phyloP scores from a whole-genome alignment of 2,797 vertebrate species.

The Mormyrus proboscirostris region DNA sequence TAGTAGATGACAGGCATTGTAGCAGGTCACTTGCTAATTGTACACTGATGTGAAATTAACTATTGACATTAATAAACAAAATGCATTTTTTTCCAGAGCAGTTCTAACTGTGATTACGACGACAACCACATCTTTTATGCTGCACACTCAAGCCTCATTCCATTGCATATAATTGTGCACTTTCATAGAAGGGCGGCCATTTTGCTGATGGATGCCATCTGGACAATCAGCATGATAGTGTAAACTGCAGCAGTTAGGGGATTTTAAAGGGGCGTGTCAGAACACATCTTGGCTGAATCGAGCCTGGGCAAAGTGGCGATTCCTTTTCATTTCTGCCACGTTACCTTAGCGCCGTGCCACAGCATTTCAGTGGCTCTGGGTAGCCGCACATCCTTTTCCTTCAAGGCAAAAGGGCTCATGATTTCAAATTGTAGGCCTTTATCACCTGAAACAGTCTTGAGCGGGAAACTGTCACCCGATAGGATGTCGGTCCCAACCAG shows the following conservation, averaged over 20 bases:
- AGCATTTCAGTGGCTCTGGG: neutral
- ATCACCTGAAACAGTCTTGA: neutral
- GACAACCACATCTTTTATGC: conserved; percentile 10
- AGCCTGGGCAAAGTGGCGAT: neutral
- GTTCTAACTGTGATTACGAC: conserved; percentile 8
- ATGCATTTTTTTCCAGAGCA: conserved; percentile 15
- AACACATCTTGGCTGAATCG: neutral
- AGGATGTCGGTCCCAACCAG: neutral
- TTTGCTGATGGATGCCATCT: conserved; percentile 27
- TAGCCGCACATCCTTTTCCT: neutral
- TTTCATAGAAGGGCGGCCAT: conserved; percentile 19
- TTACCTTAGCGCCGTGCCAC: neutral
- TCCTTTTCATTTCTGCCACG: neutral
- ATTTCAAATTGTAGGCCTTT: neutral
- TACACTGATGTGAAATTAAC: conserved; percentile 21
- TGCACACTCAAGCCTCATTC: conserved; percentile 6
- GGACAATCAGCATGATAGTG: conserved; percentile 10
- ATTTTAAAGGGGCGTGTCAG: neutral
- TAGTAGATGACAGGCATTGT: conserved; percentile 18
- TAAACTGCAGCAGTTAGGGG: conserved; percentile 2
- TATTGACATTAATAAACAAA: conserved; percentile 25
- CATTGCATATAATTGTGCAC: conserved; percentile 13
- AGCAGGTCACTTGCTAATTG: conserved; percentile 15
- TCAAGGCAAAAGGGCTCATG: neutral
- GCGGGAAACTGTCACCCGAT: neutral